Evolutionary conservation across 2,888 invertebrate genomes (phyloP).

Genomic region (Cantharis nigra): DNA sequence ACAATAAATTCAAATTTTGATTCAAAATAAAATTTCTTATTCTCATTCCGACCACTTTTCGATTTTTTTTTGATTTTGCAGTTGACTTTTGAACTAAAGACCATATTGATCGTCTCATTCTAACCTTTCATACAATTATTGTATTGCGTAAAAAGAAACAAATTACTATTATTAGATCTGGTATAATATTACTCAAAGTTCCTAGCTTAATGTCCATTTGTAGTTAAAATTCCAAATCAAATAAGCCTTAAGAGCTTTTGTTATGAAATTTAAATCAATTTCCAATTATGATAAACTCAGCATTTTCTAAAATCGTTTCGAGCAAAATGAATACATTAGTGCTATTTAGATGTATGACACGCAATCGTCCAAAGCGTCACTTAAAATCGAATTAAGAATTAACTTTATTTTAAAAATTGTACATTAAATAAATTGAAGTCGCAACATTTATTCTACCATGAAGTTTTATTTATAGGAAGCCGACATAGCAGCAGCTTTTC

Average conservation of each 20-base stretch:
- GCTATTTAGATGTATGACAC: not conserved
- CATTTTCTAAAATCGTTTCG: not conserved
- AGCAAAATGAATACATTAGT: not conserved
- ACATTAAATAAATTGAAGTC: not conserved
- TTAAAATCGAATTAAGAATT: constrained; percentile 1
- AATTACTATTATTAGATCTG: not conserved
- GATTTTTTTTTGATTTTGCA: too few species aligned
- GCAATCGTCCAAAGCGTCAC: not conserved
- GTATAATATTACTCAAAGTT: not conserved
- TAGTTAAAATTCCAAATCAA: not conserved
- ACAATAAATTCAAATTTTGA: too few species aligned
- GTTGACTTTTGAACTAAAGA: too few species aligned
- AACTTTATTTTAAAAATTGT: not conserved
- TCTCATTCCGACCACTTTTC: too few species aligned
- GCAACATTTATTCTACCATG: too few species aligned
- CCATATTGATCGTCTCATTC: too few species aligned
- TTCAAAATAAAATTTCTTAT: too few species aligned
- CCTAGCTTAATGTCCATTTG: not conserved
- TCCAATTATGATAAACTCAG: not conserved
- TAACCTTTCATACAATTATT: not conserved
- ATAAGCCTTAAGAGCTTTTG: not conserved
- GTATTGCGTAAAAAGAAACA: not conserved
- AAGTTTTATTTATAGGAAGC: constrained; percentile 61
- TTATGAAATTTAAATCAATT: not conserved
- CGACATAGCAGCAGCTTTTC: constrained; percentile 77